These are phyloP conservation scores for Brachirus orientalis DNA, from an alignment of 2,113 vertebrate species.

Conservation along the genomic window DNA sequence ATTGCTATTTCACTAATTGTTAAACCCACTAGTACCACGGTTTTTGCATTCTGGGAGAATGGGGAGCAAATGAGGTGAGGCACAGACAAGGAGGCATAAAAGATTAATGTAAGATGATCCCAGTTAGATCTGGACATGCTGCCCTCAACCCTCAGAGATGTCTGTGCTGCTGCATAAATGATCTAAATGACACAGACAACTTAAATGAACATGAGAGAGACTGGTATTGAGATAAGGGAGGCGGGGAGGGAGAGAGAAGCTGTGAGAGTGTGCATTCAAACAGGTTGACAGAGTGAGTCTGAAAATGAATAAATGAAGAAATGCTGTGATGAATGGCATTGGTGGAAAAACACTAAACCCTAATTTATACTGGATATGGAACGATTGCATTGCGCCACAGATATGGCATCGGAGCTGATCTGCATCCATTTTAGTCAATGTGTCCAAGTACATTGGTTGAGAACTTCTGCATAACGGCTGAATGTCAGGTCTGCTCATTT, in stretches of 20 bases:
- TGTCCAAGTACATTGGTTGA: too few species aligned
- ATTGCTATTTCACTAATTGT: constrained; percentile 36
- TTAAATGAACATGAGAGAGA: constrained; percentile 48
- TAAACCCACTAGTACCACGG: constrained; percentile 11
- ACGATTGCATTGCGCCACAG: too few species aligned
- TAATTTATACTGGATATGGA: too few species aligned
- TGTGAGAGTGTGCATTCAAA: too few species aligned
- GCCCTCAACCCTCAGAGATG: constrained; percentile 64
- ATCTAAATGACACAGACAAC: constrained; percentile 37
- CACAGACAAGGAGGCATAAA: constrained; percentile 81
- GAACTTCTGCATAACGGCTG: too few species aligned
- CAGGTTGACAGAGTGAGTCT: background rate
- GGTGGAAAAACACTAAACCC: constrained; percentile 16
- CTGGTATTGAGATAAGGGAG: constrained; percentile 14
- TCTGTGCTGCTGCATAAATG: constrained; percentile 38
- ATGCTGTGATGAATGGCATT: background rate
- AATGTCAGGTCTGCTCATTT: too few species aligned
- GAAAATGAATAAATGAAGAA: constrained; percentile 5
- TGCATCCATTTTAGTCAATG: too few species aligned
- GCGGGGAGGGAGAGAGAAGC: background rate
- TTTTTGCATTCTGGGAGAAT: constrained; percentile 50
- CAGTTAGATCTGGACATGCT: constrained; percentile 72
- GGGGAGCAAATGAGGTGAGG: constrained; percentile 77
- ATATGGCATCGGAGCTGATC: too few species aligned
- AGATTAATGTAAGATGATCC: constrained; percentile 82